These are phyloP conservation scores for Pluvianellus socialis DNA, from an alignment of 2,113 vertebrate species.

Conservation along the genomic window DNA sequence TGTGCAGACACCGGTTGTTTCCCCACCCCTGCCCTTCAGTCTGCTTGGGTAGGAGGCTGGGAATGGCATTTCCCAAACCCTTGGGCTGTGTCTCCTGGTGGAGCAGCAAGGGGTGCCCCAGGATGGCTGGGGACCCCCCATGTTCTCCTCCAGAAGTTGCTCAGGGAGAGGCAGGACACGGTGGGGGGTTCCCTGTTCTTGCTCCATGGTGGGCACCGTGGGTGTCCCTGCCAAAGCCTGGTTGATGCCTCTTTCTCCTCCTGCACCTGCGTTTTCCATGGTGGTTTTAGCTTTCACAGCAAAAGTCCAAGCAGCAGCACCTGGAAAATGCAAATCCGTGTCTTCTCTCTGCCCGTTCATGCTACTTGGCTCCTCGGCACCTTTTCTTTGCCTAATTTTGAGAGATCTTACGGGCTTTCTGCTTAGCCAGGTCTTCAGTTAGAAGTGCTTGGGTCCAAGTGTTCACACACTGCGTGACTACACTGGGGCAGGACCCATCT, in stretches of 20 bases:
- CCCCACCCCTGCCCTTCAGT: neutral
- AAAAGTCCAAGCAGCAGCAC: neutral
- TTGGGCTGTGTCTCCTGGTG: neutral
- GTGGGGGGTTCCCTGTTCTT: rapidly evolving
- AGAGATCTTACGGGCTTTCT: neutral
- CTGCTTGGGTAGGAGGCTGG: neutral
- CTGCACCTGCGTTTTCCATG: neutral
- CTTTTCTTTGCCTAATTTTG: neutral
- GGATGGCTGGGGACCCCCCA: neutral
- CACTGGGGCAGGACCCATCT: rapidly evolving
- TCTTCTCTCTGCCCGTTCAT: rapidly evolving
- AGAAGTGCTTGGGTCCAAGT: neutral
- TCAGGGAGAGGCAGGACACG: rapidly evolving
- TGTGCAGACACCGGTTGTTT: rapidly evolving
- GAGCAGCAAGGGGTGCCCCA: neutral
- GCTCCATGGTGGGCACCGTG: rapidly evolving
- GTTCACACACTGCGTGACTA: rapidly evolving
- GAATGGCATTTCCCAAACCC: neutral
- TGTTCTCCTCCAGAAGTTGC: rapidly evolving
- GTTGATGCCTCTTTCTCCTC: neutral
- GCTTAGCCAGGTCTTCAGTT: neutral
- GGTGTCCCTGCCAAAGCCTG: neutral
- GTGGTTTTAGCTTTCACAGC: neutral
- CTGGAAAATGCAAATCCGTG: rapidly evolving
- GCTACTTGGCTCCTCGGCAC: neutral